A percentile compares a stretch with the other conserved stretches of the same genome.
phyloP scores from a whole-genome alignment of 2,797 vertebrate species.

The Sandelia bainsii region DNA sequence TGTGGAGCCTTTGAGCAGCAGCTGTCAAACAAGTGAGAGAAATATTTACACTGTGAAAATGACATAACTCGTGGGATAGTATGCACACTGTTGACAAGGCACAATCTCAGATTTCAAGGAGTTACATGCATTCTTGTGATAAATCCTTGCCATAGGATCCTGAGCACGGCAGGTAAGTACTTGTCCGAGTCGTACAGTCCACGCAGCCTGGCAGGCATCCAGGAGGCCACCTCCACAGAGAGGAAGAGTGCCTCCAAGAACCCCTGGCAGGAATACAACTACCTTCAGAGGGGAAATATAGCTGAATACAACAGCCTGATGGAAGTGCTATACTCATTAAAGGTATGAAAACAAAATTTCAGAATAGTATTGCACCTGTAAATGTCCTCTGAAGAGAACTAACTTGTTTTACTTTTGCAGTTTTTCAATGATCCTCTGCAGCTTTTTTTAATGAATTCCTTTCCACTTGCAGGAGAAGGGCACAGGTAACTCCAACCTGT shows the following conservation, averaged over 20 bases:
- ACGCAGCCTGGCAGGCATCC: slow-evolving; percentile 91
- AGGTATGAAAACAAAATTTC: slow-evolving; percentile 82
- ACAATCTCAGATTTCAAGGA: background rate
- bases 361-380: too few species aligned
- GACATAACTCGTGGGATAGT: background rate
- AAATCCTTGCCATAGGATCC: slow-evolving; percentile 83
- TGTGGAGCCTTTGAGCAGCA: slow-evolving; percentile 97
- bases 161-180: slow-evolving; percentile 93
- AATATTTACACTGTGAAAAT: background rate
- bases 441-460: background rate
- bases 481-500: slow-evolving; percentile 89
- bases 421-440: background rate
- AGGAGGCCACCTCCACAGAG: slow-evolving; percentile 87
- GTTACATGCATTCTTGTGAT: background rate
- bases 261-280: slow-evolving; percentile 98
- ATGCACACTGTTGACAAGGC: background rate
- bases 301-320: slow-evolving; percentile 91
- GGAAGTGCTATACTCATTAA: slow-evolving; percentile 95
- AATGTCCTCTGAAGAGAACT: background rate
- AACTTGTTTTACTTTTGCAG: background rate
- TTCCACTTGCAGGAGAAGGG: slow-evolving; percentile 90
- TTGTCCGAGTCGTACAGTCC: slow-evolving; percentile 95
- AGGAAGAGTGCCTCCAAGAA: slow-evolving; percentile 89
- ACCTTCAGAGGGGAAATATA: slow-evolving; percentile 90
- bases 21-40: slow-evolving; percentile 92